Conservation (phyloP, 2,797 vertebrate genomes). For the Phalanger gymnotis region DNA sequence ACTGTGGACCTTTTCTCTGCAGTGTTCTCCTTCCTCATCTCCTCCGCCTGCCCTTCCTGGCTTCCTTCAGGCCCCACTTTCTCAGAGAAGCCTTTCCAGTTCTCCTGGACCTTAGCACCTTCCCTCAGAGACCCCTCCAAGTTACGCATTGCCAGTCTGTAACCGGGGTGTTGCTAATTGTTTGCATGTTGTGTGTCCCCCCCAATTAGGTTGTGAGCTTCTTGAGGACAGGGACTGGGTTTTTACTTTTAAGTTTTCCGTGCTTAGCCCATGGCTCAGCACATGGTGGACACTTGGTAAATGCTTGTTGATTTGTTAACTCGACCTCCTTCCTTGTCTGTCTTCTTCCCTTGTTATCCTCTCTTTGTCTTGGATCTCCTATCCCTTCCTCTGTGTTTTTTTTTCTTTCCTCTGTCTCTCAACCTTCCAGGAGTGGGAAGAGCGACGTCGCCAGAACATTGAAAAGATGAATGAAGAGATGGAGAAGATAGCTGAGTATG, state of each 20-base stretch:
- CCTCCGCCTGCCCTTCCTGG: neutral
- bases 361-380: neutral
- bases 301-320: neutral
- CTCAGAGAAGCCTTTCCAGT: neutral
- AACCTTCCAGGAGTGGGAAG: conserved; percentile 91
- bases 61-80: neutral
- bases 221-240: neutral
- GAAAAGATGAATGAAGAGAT: conserved; percentile 98
- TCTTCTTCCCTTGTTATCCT: neutral
- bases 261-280: neutral
- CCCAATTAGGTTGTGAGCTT: neutral
- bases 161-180: too few species aligned
- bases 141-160: too few species aligned
- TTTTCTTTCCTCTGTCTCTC: neutral
- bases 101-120: neutral
- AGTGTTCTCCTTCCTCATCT: neutral
- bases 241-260: neutral
- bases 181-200: too few species aligned
- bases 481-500: conserved; percentile 95
- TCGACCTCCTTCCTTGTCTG: neutral
- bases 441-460: conserved; percentile 93
- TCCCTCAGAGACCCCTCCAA: neutral
- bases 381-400: neutral
- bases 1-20: neutral
- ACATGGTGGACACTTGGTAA: neutral